Evolutionary conservation across 2,888 invertebrate genomes (phyloP), one percentile per base, ranked within the genome.

Genomic region (Scaptomyza cyrtandrae): DNA sequence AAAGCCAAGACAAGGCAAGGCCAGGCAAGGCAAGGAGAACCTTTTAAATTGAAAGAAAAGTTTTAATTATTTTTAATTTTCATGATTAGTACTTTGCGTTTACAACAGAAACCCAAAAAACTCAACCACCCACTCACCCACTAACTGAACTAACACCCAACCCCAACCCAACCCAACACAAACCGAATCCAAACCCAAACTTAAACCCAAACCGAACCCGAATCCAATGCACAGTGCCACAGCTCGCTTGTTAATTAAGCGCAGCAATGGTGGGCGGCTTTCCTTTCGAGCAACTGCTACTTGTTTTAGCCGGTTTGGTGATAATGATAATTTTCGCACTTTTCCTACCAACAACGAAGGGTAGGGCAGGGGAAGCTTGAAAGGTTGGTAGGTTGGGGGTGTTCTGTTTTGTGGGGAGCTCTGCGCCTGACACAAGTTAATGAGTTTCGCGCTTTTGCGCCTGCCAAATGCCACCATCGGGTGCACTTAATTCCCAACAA

Each of bases 11-110:
- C 1, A 31, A 66, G 65, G 66, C n/a, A 69, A 45, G 54, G 45
- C 53, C 24, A 16, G 49, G 9, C 46, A 19, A 52, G 60, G n/a
- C n/a, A 19, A 35, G 53, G 57, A n/a, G 49, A 33, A 35, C 63
- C 50, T 29, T 57, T 48, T 65, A 85, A 85, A 87, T 85, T 85
- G 82, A 83, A 88, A 80, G 82, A 86, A 80, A 84, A 90, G 84
- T 89, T 89, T 89, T 90, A 90, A 89, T 90, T 89, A 89, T 89
- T 89, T 90, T 89, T 89, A 89, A 89, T 89, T 89, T 90, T 90
- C 89, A 86, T 89, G 89, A 90, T 89, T 89, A 88, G 90, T 89
- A 86, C 89, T 89, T 83, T 75, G 78, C 78, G 81, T 85, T 83
- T 85, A 85, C 79, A 80, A 55, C 84, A 41, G 46, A 14, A 33